These are phyloP conservation scores for Nycticorax nycticorax DNA, from an alignment of 2,113 vertebrate species.

Conservation along the genomic window DNA sequence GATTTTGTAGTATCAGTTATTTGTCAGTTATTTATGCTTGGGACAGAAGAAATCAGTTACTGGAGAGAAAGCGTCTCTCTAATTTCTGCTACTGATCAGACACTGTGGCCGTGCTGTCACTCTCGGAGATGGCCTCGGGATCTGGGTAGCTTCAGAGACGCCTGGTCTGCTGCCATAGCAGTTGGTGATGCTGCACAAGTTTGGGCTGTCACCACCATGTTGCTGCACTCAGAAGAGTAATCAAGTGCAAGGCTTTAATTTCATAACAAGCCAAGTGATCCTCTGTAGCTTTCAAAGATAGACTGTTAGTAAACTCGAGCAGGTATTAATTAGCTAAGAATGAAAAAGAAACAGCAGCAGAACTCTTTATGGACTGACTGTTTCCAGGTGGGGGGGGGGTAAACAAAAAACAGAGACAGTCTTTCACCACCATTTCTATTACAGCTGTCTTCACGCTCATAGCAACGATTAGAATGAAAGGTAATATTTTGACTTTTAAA, in stretches of 20 bases:
- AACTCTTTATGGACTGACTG: not conserved
- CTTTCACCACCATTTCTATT: not conserved
- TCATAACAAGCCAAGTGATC: not conserved
- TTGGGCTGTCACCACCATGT: not conserved
- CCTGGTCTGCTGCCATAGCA: not conserved
- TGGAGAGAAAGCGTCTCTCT: not conserved
- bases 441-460: not conserved
- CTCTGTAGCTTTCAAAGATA: not conserved
- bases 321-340: constrained; percentile 3
- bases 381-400: not conserved
- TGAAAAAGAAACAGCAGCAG: not conserved
- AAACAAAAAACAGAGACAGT: not conserved
- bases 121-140: fast-evolving
- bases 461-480: not conserved
- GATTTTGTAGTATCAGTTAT: not conserved
- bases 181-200: not conserved
- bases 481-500: not conserved
- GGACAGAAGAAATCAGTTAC: not conserved
- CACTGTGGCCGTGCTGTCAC: fast-evolving
- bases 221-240: not conserved
- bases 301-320: not conserved
- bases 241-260: not conserved
- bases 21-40: not conserved
- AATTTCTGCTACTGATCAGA: not conserved
- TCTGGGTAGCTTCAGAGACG: not conserved